Percentiles rank a stretch among this genome's conserved stretches.
Evolutionary conservation across 2,113 vertebrate genomes (phyloP).

Genomic region (Ursus arctos): DNA sequence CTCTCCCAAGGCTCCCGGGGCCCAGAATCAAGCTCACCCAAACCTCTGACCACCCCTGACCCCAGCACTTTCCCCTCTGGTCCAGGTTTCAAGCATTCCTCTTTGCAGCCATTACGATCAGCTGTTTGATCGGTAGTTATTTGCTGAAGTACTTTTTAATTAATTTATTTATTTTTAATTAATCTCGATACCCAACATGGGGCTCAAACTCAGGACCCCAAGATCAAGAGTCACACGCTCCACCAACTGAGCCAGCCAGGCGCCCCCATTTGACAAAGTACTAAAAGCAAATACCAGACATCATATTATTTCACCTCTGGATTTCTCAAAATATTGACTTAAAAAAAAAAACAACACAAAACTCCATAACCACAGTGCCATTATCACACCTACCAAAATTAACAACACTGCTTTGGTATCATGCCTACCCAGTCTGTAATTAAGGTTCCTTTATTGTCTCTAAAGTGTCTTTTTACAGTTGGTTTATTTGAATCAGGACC

Average conservation of each 20-base stretch:
- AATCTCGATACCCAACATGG: not conserved
- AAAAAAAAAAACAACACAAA: not conserved
- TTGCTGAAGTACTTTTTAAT: conserved; percentile 18
- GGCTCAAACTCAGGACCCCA: not conserved
- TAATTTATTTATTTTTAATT: not conserved
- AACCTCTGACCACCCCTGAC: not conserved
- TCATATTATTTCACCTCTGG: conserved; percentile 63
- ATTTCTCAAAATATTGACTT: conserved; percentile 66
- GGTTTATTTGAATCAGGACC: conserved; percentile 45
- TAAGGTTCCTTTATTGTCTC: conserved; percentile 59
- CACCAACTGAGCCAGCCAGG: not conserved
- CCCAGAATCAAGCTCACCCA: not conserved
- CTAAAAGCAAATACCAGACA: conserved; percentile 30
- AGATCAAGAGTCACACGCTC: not conserved
- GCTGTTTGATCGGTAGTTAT: not conserved
- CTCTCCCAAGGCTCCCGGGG: not conserved
- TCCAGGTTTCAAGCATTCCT: not conserved
- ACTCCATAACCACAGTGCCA: not conserved
- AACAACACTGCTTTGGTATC: conserved; percentile 36
- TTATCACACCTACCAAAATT: conserved; percentile 67
- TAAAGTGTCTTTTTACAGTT: not conserved
- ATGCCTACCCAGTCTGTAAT: conserved; percentile 37
- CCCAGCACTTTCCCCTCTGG: not conserved
- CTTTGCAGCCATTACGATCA: rapidly evolving
- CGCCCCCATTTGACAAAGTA: not conserved